Evolutionary conservation across 2,888 invertebrate genomes (phyloP).

Genomic region (Erebia aethiops): DNA sequence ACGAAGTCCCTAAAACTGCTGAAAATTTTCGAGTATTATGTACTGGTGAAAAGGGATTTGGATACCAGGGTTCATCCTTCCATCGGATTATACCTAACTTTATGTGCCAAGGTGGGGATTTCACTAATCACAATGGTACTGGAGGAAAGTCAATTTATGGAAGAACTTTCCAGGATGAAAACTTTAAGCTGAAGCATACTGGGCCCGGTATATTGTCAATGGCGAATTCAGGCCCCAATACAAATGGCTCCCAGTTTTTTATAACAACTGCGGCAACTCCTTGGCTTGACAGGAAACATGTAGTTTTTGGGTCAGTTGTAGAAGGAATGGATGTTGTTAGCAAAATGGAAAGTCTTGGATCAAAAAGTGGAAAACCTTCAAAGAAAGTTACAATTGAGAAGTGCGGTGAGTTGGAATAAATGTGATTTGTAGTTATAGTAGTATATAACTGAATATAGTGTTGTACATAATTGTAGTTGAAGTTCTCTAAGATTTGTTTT

Average conservation of each 20-base stretch:
- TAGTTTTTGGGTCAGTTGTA: constrained; percentile 95
- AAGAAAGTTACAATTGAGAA: constrained; percentile 92
- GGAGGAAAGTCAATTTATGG: constrained; percentile 99
- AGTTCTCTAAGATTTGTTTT: constrained; percentile 22
- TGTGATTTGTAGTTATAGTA: neutral
- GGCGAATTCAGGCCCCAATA: constrained; percentile 97
- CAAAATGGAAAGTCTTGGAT: constrained; percentile 91
- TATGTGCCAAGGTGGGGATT: constrained; percentile 98
- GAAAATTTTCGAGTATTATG: constrained; percentile 98
- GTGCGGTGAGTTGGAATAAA: constrained; percentile 88
- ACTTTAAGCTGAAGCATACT: constrained; percentile 95
- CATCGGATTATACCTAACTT: constrained; percentile 96
- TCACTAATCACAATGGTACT: constrained; percentile 95
- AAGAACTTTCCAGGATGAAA: constrained; percentile 96
- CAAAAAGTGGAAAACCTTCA: constrained; percentile 91
- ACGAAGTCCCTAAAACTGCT: constrained; percentile 96
- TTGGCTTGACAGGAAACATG: constrained; percentile 97
- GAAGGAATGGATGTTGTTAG: constrained; percentile 96
- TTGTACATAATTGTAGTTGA: constrained; percentile 9
- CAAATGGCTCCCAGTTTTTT: constrained; percentile 99
- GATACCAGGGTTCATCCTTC: constrained; percentile 95
- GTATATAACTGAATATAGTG: constrained; percentile 30
- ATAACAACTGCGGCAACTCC: constrained; percentile 95
- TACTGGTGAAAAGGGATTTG: constrained; percentile 84
- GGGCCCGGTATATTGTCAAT: constrained; percentile 95